Evolutionary conservation across 2,888 invertebrate genomes (phyloP).

Genomic region (Cheilosia vulpina): DNA sequence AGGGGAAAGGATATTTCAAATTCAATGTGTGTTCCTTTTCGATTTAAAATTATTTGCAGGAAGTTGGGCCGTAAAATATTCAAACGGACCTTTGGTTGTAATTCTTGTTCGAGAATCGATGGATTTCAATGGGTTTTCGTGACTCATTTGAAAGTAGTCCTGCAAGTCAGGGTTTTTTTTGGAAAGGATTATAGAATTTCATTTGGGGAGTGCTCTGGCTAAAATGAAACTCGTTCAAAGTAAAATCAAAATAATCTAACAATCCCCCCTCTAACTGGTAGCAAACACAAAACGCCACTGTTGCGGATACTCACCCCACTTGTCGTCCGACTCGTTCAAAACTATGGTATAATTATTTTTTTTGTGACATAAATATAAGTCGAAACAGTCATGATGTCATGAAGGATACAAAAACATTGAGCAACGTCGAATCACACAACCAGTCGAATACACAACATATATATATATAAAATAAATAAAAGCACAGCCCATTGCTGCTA

Average conservation of each 20-base stretch:
- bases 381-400: conserved; percentile 54
- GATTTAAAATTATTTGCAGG: background rate
- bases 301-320: background rate
- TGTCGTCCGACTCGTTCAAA: conserved; percentile 14
- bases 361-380: conserved; percentile 48
- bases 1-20: background rate
- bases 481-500: background rate
- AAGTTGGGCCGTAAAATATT: too few relatives aligned
- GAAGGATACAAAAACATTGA: conserved; percentile 11
- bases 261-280: background rate
- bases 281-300: conserved; percentile 11
- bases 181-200: too few relatives aligned
- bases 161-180: too few relatives aligned
- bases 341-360: conserved; percentile 48
- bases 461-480: background rate
- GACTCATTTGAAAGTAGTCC: too few relatives aligned
- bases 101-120: too few relatives aligned
- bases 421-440: conserved; percentile 4
- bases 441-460: background rate
- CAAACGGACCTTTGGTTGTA: too few relatives aligned
- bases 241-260: background rate
- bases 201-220: too few relatives aligned
- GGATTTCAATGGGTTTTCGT: too few relatives aligned
- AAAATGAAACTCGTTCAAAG: background rate
- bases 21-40: background rate